Conservation (phyloP, 92 coral and sea anemone species). For the Porites divaricata region DNA sequence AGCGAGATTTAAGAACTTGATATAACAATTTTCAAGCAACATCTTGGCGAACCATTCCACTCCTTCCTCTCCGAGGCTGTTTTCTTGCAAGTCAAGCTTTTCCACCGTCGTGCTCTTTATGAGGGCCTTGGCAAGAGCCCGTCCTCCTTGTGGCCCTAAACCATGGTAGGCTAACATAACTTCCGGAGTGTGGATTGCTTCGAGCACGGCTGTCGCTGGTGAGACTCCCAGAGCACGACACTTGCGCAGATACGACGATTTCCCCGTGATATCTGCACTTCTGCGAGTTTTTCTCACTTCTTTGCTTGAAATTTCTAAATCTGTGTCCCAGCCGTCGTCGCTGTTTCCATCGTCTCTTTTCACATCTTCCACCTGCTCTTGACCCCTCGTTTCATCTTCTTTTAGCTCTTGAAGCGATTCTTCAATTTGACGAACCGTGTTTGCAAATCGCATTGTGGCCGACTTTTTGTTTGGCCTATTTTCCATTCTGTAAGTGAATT, state of each 20-base stretch:
- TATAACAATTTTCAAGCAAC: conserved; percentile 73
- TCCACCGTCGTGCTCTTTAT: conserved; percentile 72
- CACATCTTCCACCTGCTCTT: background rate
- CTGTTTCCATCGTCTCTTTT: background rate
- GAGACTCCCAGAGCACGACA: conserved; percentile 57
- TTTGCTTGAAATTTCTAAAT: conserved; percentile 60
- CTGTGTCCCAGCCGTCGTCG: conserved; percentile 74
- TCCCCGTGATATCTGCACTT: conserved; percentile 68
- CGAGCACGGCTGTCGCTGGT: conserved; percentile 60
- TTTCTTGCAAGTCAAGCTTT: conserved; percentile 67
- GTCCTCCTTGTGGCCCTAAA: conserved; percentile 70
- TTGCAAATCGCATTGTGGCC: conserved; percentile 5
- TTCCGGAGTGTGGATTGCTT: conserved; percentile 60
- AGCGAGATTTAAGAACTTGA: conserved; percentile 67
- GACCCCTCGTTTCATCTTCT: background rate
- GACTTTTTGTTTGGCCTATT: background rate
- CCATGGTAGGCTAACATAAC: conserved; percentile 73
- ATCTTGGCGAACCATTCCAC: conserved; percentile 65
- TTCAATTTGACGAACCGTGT: conserved; percentile 9
- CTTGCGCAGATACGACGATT: conserved; percentile 59
- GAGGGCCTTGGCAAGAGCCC: conserved; percentile 67
- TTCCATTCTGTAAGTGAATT: conserved; percentile 6
- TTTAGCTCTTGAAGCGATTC: conserved; percentile 7
- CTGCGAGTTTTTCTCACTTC: conserved; percentile 23
- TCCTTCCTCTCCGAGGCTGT: conserved; percentile 75